A percentile compares a stretch with the other conserved stretches of the same genome.
Conservation (phyloP, 2,797 vertebrate genomes). For the Pelodytes ibericus region DNA sequence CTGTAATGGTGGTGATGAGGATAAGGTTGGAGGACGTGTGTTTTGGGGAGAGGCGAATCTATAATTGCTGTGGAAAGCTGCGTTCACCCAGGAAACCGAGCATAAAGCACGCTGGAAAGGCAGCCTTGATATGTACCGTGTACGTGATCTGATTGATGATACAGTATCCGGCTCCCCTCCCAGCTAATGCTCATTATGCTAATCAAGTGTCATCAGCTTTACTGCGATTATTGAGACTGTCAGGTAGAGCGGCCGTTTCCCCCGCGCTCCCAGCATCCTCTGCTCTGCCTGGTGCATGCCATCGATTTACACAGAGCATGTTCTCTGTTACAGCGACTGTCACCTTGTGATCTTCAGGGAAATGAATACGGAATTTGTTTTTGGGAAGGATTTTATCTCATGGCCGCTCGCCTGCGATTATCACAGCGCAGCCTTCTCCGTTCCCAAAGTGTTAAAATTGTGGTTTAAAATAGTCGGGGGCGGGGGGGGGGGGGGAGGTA, state of each 20-base stretch:
- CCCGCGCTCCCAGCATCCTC: conserved; percentile 58
- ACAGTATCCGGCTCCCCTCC: conserved; percentile 79
- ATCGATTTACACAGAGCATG: conserved; percentile 66
- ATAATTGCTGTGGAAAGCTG: conserved; percentile 19
- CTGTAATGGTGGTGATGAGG: neutral
- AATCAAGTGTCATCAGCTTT: conserved; percentile 82
- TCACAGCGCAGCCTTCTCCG: too few species aligned
- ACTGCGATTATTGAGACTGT: conserved; percentile 81
- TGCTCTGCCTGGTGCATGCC: conserved; percentile 66
- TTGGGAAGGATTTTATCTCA: too few species aligned
- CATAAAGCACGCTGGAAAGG: conserved; percentile 63
- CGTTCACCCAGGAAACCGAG: conserved; percentile 13
- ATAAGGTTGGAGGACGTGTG: too few species aligned
- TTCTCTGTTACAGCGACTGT: conserved; percentile 55
- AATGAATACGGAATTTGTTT: too few species aligned
- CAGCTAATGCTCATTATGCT: conserved; percentile 80
- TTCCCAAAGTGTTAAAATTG: too few species aligned
- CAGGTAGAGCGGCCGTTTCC: conserved; percentile 71
- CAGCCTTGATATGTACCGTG: conserved; percentile 74
- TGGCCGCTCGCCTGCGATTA: too few species aligned
- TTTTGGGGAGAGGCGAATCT: neutral
- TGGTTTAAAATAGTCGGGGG: too few species aligned
- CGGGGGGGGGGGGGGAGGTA: too few species aligned
- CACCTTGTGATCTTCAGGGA: too few species aligned
- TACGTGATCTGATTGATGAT: conserved; percentile 80